Percentiles rank a stretch among this genome's conserved stretches.
Conservation (phyloP, 2,888 invertebrate genomes). For the Pseudanteris insignis region DNA sequence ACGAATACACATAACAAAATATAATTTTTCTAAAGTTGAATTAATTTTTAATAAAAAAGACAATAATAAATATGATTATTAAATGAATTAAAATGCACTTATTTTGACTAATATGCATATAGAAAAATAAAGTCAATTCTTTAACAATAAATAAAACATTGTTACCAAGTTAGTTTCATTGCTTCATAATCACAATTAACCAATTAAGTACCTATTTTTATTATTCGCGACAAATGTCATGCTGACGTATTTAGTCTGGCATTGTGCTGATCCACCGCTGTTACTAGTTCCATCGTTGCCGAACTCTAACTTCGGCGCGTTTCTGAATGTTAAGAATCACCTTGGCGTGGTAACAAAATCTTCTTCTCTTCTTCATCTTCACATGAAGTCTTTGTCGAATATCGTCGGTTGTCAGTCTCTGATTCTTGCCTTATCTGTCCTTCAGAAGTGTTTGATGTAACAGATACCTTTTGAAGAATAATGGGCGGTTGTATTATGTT, state of each 20-base stretch:
- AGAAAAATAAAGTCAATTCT: too few species aligned
- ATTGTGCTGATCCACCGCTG: constrained; percentile 47
- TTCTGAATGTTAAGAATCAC: constrained; percentile 61
- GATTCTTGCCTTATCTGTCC: constrained; percentile 46
- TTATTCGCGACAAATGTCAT: constrained; percentile 50
- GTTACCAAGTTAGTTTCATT: too few species aligned
- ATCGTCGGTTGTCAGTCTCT: constrained; percentile 53
- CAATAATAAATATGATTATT: too few species aligned
- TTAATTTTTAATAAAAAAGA: too few species aligned
- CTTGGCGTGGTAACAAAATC: constrained; percentile 53
- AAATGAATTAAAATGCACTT: too few species aligned
- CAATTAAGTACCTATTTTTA: constrained; percentile 21
- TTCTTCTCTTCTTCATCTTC: constrained; percentile 58
- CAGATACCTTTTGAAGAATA: constrained; percentile 32
- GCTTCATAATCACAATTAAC: constrained; percentile 7
- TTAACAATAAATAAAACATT: too few species aligned
- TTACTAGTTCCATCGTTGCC: constrained; percentile 32
- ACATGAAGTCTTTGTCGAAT: constrained; percentile 48
- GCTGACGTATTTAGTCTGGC: constrained; percentile 4
- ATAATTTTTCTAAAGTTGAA: too few species aligned
- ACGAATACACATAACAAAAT: too few species aligned
- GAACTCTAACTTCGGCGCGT: constrained; percentile 52
- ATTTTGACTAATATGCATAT: too few species aligned
- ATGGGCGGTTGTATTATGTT: constrained; percentile 24
- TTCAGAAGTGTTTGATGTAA: constrained; percentile 48